Evolutionary conservation across 1,140 invertebrate genomes (phyloP), one percentile per base, ranked within the genome.

Genomic region (Drosophila mauritiana): DNA sequence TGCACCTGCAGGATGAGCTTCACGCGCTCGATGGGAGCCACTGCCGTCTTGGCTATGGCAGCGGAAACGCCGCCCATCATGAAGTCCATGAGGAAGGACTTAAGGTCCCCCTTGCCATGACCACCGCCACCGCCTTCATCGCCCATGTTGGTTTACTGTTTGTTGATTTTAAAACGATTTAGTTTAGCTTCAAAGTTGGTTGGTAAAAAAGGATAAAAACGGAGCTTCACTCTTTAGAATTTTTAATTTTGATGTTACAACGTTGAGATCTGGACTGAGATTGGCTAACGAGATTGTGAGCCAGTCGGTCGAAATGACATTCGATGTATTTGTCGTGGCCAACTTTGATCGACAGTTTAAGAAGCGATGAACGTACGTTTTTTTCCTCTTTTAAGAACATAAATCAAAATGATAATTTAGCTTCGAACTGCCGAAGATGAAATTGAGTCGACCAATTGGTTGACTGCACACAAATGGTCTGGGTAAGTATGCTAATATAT

Each of bases 1-100:
- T 97, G 97, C 7, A 97, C 96, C 92, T 97, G 98, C 13, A 99
- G 94, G 43, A 99, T 94, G 49, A 98, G 93, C 93, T 99, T 98
- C 15, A 99, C 97, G 69, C 98, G 94, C 93, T 98, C 98, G 89
- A 98, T 97, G 39, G 98, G 97, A 6, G 97, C 97, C n/a, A 97
- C 96, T 5, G 95, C 95, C 11, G 97, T 98, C 92, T 98, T 98
- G 43, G 97, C 96, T 69, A 98, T 94, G 36, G 97, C 97, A 34
- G 97, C 97, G 31, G 97, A 96, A 59, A 98, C 94, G 89, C 97
- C 97, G 86, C 96, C 97, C 77, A 97, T 96, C 76, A 97, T 90
- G 84, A 98, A 97, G 92, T 98, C 97, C 92, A 97, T 95, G 54
- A 94, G 92, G 86, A 94, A 94, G 13, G 75, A 73, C 57, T 82